Base-by-base conservation (phyloP, 2,888 invertebrate genomes). In the Aethes cnicana region DNA sequence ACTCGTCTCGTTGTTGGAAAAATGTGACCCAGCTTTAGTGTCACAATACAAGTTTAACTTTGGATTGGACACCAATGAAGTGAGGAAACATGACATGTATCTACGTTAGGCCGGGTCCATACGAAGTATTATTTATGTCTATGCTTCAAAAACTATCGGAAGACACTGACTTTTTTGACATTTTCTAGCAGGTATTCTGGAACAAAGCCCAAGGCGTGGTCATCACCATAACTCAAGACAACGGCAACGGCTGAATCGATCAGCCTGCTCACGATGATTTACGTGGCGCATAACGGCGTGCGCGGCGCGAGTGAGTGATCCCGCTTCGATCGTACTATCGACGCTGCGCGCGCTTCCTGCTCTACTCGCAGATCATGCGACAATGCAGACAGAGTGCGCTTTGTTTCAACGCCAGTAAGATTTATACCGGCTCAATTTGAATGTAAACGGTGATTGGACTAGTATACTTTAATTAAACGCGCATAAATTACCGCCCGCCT, bases 401-500 rank as follows among this genome's bases (percentile, higher is more conserved):
- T 7, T 49, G n/a, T 6, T 11, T 2, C 1, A 11, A 2, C n/a
- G 6, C 2, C 0, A n/a, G 14, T 42, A 42, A 3, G 16, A 12
- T 2, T 11, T 6, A 21, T 4, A 21, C 43, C 36, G 21, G 28
- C 6, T n/a, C n/a, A 2, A n/a, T n/a, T 7, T 6, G 4, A 4
- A 6, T n/a, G 26, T 17, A 21, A 23, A 17, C 12, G 11, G 21
- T 21, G 12, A 26, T 23, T 20, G 9, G 17, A 21, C 16, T 14
- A 6, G 21, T 49, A 43, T 76, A 79, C 85, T 86, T 84, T 84
- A 86, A 86, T 84, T 84, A 85, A 83, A 84, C 82, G 70, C 57
- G 70, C 79, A 82, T 84, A 83, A 83, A 84, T 84, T 77, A 84
- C 69, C 55, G 47, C 47, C 49, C 55, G 56, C 57, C 69, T 69